Evolutionary conservation across 2,797 vertebrate genomes (phyloP), one percentile per base, ranked within the genome.

Genomic region (Paratrypauchen microcephalus): DNA sequence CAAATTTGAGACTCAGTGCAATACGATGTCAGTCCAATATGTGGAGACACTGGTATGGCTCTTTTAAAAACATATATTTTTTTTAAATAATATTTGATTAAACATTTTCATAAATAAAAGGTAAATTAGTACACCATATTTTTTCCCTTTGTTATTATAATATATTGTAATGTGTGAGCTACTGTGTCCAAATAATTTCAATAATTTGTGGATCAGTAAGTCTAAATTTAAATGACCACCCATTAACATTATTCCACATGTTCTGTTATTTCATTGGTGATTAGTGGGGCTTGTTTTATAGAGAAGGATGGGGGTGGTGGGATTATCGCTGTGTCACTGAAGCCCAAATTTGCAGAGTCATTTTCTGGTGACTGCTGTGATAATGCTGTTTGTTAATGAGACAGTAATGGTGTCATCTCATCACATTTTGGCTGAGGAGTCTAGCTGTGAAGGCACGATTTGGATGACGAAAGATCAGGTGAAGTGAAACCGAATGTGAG

Each of bases 281-380:
- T 71, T 63, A 24, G 6, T 8, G 19, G 39, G 62, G 28, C 12
- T 28, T 1, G 12, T 62, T 41, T 41, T 41, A 1, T 21, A 1
- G 9, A 41, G 5, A 5, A 39, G 60, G 39, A 41, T 6, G 11
- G 26, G 58, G 39, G 8, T 7, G 26, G 54, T 8, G 21, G 21
- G 50, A 66, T 66, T 52, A 59, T 18, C 7, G 68, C 23, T 55
- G 62, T 73, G 60, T 64, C 16, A 71, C 15, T 4, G 24, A 24
- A 54, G 56, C 28, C 48, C 19, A 62, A 19, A 58, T 16, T 32
- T 5, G 2, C 60, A 24, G 58, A 50, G 47, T 57, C 72, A 52
- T 62, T 9, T 15, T 36, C 52, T 61, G 54, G 5, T 73, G 62
- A 64, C 66, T 66, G 71, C 36, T 54, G 67, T 23, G 39, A 69